Conservation (phyloP, 1,140 invertebrate species). For the Trichogramma pretiosum region DNA sequence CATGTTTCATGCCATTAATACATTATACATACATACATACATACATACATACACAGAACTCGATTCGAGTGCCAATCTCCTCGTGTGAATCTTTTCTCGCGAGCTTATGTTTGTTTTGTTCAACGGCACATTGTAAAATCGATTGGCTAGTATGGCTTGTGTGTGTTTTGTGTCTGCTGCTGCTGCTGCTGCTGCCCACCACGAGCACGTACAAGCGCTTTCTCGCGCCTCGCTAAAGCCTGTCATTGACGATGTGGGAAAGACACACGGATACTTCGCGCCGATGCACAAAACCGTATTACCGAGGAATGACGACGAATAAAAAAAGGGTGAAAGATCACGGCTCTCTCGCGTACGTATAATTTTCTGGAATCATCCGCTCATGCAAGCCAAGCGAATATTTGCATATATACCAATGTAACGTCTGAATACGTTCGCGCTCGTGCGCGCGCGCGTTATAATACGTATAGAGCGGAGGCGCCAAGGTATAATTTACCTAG, state of each 20-base stretch:
- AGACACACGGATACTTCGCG: conserved; percentile 13
- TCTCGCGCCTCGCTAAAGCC: conserved; percentile 10
- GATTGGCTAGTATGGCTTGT: not conserved
- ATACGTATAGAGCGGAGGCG: too few species aligned
- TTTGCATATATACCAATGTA: too few species aligned
- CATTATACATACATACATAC: not conserved
- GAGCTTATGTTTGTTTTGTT: conserved; percentile 24
- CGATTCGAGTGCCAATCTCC: conserved; percentile 14
- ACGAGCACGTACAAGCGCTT: conserved; percentile 1
- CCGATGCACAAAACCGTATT: conserved; percentile 6
- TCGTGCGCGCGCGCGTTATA: too few species aligned
- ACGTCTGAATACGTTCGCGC: too few species aligned
- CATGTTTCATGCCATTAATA: too few species aligned
- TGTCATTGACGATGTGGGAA: conserved; percentile 18
- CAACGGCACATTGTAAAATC: conserved; percentile 16
- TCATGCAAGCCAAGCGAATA: too few species aligned
- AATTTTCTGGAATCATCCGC: too few species aligned
- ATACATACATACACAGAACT: not conserved
- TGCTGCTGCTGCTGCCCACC: not conserved
- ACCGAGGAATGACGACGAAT: conserved; percentile 2
- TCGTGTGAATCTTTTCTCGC: conserved; percentile 19
- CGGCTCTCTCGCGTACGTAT: conserved; percentile 12
- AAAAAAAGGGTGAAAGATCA: not conserved
- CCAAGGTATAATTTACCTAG: too few species aligned
- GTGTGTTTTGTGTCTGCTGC: not conserved